Base-by-base conservation (phyloP, 2,888 invertebrate genomes). In the Arctia plantaginis region DNA sequence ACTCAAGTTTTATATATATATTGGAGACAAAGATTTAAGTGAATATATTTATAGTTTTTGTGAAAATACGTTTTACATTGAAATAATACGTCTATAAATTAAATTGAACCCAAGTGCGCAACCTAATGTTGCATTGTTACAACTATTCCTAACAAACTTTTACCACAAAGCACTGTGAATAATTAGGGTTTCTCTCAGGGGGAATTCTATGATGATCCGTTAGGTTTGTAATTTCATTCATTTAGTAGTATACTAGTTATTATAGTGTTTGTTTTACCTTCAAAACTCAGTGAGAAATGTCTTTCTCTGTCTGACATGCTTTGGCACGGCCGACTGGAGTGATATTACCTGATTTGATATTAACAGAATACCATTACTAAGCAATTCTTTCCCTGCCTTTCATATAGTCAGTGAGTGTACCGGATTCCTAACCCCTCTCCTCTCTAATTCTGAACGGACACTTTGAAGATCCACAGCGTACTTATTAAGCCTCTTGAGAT, bases 101-200 rank as follows among this genome's bases (percentile, higher is more conserved):
- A 7, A 1, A 62, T 39, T n/a, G n/a, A 2, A 35, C 20, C 33
- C 10, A 41, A 41, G 30, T 27, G 8, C 44, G 39, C n/a, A 66
- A 35, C 18, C 7, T 67, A 44, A 41, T 1, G 18, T 44, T 67
- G 41, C 44, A 27, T 27, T 15, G 67, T 41, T 18, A 27, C 30
- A 20, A 39, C n/a, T 44, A 44, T 13, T 67, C 27, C 41, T 41
- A 67, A n/a, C 18, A 67, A 67, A 67, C 39, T 67, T 41, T 66
- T 66, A 18, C 18, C 27, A 27, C 66, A 62, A 62, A 66, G 27
- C n/a, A 66, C 39, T 66, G 15, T 3, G 55, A 27, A 62, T 30
- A 27, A 62, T 13, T 15, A 62, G 27, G 30, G 62, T 27, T 30
- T 30, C 62, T 62, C 62, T 30, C 62, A 13, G 7, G 62, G 62